These are phyloP conservation scores for Bucco capensis DNA, from an alignment of 2,113 vertebrate species.

Conservation along the genomic window DNA sequence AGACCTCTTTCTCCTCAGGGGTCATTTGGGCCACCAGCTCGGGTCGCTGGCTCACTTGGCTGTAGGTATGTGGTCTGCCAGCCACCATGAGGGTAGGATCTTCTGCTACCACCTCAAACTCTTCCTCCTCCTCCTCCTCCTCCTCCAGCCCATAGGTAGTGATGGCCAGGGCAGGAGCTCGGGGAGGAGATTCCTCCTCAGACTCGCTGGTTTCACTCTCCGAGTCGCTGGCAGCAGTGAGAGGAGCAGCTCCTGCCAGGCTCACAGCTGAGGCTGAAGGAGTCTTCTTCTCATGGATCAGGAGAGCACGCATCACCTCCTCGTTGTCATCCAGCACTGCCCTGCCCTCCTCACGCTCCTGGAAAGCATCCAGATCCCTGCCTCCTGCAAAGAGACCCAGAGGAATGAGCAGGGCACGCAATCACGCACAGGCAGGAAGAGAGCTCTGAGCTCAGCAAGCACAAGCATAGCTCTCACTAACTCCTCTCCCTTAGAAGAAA, in stretches of 20 bases:
- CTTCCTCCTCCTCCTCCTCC: conserved; percentile 88
- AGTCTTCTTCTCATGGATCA: conserved; percentile 93
- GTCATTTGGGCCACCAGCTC: conserved; percentile 97
- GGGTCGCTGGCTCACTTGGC: conserved; percentile 90
- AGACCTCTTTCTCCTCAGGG: conserved; percentile 91
- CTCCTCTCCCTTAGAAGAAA: too few relatives aligned
- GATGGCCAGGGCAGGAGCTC: neutral
- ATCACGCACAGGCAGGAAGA: too few relatives aligned
- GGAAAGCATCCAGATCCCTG: conserved; percentile 72
- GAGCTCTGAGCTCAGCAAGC: too few relatives aligned
- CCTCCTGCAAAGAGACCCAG: conserved; percentile 58
- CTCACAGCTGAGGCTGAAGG: conserved; percentile 62
- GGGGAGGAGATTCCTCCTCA: conserved; percentile 82
- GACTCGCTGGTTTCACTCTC: conserved; percentile 98
- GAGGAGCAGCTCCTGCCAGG: conserved; percentile 51
- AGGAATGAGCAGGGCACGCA: too few relatives aligned
- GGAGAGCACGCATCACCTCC: conserved; percentile 95
- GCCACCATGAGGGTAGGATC: conserved; percentile 88
- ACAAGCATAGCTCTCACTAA: too few relatives aligned
- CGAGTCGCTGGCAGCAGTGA: conserved; percentile 81
- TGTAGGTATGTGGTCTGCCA: conserved; percentile 83
- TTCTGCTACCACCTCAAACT: conserved; percentile 91
- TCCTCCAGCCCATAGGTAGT: conserved; percentile 69
- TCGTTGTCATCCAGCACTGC: conserved; percentile 84
- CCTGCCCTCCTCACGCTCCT: conserved; percentile 71